Evolutionary conservation across 2,113 vertebrate genomes (phyloP).

Genomic region (Panthera uncia): DNA sequence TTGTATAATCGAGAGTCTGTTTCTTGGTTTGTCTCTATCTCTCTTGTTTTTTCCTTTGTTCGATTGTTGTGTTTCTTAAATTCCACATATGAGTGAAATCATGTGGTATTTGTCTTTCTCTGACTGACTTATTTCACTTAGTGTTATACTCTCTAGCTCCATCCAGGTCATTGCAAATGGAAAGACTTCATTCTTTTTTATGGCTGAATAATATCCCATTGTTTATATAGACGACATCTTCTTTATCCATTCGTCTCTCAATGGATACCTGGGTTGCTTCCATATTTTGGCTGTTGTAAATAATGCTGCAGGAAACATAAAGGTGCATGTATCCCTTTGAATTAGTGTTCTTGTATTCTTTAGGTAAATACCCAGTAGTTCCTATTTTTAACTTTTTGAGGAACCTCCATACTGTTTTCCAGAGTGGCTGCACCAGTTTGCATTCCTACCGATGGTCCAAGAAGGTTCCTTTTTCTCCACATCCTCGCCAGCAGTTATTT

Average conservation of each 20-base stretch:
- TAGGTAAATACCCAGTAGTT: not conserved
- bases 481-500: not conserved
- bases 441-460: not conserved
- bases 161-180: not conserved
- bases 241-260: not conserved
- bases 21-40: not conserved
- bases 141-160: not conserved
- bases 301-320: not conserved
- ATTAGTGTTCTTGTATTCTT: not conserved
- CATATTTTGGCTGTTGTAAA: not conserved
- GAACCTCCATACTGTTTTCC: not conserved
- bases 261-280: not conserved
- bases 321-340: not conserved
- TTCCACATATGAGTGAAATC: not conserved
- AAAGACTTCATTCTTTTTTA: not conserved
- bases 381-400: not conserved
- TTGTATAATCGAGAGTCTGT: not conserved
- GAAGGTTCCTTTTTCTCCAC: not conserved
- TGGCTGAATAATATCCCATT: not conserved
- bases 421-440: not conserved
- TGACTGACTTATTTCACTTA: not conserved
- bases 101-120: not conserved
- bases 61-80: not conserved
- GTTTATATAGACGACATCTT: not conserved
- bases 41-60: not conserved